Base-by-base conservation (phyloP, 2,113 vertebrate genomes). In the Pterophyllum scalare region DNA sequence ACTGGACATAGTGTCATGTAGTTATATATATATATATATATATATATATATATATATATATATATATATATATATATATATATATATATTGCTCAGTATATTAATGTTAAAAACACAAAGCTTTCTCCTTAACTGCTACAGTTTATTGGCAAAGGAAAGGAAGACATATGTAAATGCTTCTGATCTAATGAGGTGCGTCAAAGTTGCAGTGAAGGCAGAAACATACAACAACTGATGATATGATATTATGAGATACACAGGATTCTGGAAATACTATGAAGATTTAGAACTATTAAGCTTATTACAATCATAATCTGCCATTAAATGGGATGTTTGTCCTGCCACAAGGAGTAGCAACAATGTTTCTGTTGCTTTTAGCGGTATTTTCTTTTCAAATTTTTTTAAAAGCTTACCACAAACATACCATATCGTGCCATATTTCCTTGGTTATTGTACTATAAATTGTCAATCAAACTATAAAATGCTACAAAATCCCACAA, bases 231-330 rank as follows among this genome's bases (percentile, higher is more conserved):
- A 81, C 26, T 79, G 10, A 77, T 79, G 10, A 12, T 65, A 60
- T 54, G 12, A 19, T 84, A 61, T 46, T 80, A 52, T 65, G 24
- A 79, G 59, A 83, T 85, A 59, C 49, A 59, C 19, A 58, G n/a
- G 59, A 56, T 59, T 59, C 9, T 56, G 12, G n/a, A 54, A 84
- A 15, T 22, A 72, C 24, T 5, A 22, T 31, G 6, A 12, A 86
- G 7, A 60, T 64, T 14, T 64, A 33, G 17, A 40, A 58, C 24
- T 67, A 79, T 67, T 52, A 59, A 52, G 57, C 52, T 59, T 58
- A 81, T 80, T 77, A 67, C 20, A 46, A 14, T 38, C 24, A 43
- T n/a, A 26, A 67, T 12, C 60, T 22, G 17, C 10, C 26, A 72
- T 52, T 54, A 33, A 72, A 52, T 54, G 12, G 17, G 67, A 72